Evolutionary conservation across 2,888 invertebrate species (phyloP).

Genomic region (Epiblema foenella): DNA sequence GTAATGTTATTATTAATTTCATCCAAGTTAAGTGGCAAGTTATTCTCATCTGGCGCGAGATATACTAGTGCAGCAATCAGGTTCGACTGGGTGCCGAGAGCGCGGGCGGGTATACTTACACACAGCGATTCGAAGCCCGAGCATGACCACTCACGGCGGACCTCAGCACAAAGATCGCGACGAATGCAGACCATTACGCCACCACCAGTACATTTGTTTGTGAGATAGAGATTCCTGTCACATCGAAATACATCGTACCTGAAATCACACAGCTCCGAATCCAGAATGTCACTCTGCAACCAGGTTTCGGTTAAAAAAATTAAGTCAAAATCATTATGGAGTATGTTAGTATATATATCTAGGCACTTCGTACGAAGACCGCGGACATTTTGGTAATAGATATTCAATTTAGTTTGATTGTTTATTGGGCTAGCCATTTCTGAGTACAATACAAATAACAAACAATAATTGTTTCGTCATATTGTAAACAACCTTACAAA

Average conservation of each 20-base stretch:
- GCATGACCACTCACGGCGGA: not conserved
- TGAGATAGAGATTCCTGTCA: not conserved
- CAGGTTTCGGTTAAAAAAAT: too few species aligned
- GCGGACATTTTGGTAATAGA: too few species aligned
- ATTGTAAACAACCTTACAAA: too few species aligned
- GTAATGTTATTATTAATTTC: too few species aligned
- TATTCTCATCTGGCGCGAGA: too few species aligned
- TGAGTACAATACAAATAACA: not conserved
- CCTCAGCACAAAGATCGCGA: not conserved
- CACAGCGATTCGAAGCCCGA: not conserved
- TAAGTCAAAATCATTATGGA: slow-evolving; percentile 11
- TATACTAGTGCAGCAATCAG: not conserved
- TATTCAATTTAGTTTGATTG: not conserved
- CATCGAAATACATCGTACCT: slow-evolving; percentile 16
- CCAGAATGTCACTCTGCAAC: not conserved
- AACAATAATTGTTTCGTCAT: too few species aligned
- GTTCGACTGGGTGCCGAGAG: not conserved
- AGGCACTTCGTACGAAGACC: slow-evolving; percentile 14
- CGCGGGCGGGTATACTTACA: not conserved
- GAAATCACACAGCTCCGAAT: slow-evolving; percentile 13
- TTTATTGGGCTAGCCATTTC: not conserved
- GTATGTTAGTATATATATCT: slow-evolving; percentile 4
- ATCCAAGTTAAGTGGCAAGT: too few species aligned
- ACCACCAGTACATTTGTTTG: not conserved
- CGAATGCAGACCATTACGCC: not conserved